Conservation (phyloP, 2,888 invertebrate species). For the Cyclophora albipunctata region DNA sequence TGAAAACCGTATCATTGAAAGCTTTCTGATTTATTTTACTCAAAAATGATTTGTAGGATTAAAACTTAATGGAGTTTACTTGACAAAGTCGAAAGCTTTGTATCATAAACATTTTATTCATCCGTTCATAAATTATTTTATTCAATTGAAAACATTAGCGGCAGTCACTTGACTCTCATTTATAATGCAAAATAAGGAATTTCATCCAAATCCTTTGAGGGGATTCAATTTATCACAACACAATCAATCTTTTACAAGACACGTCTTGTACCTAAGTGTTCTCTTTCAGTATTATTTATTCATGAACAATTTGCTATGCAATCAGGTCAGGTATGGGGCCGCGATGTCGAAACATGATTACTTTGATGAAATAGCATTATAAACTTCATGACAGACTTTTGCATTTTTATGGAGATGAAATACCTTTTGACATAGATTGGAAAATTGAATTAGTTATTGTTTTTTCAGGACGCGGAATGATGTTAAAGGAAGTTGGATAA, state of each 20-base stretch:
- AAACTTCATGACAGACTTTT: constrained; percentile 40
- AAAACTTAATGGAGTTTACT: too few species aligned
- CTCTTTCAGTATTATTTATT: constrained; percentile 61
- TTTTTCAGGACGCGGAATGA: constrained; percentile 1
- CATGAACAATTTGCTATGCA: constrained; percentile 73
- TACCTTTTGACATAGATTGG: constrained; percentile 17
- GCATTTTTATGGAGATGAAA: constrained; percentile 46
- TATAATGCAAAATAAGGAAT: constrained; percentile 14
- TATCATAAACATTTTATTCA: too few species aligned
- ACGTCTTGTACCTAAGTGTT: constrained; percentile 14
- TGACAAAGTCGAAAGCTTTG: too few species aligned
- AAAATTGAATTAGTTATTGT: constrained; percentile 9
- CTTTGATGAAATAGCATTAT: constrained; percentile 65
- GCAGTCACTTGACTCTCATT: constrained; percentile 12
- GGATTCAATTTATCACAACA: constrained; percentile 19
- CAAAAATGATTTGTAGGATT: too few species aligned
- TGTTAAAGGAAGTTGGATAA: neutral
- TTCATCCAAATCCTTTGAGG: constrained; percentile 11
- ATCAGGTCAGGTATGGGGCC: constrained; percentile 59
- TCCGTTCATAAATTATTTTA: too few species aligned
- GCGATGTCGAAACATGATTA: constrained; percentile 56
- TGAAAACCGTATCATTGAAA: neutral
- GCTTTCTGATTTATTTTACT: neutral
- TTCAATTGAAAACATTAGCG: constrained; percentile 3
- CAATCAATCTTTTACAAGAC: constrained; percentile 18